Conservation (phyloP, 2,113 vertebrate species). For the Boleophthalmus pectinirostris region DNA sequence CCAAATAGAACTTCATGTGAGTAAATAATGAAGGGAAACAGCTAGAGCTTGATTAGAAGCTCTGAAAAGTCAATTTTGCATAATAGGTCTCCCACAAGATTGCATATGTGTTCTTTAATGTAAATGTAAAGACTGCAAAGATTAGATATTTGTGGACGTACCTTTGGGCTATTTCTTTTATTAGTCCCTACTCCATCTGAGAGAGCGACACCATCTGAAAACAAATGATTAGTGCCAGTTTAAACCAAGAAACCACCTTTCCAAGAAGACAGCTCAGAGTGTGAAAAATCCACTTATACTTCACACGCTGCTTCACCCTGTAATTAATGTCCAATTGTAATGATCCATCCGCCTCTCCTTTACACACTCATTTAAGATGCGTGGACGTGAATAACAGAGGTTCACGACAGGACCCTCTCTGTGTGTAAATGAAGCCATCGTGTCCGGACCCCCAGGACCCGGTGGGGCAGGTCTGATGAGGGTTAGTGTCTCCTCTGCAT, state of each 20-base stretch:
- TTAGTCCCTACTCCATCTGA: no score
- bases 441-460: slow-evolving; percentile 20
- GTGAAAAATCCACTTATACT: not conserved
- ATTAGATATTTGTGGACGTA: no score
- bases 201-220: not conserved
- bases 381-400: not conserved
- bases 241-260: not conserved
- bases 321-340: slow-evolving; percentile 9
- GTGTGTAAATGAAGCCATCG: slow-evolving; percentile 38
- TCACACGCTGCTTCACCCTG: not conserved
- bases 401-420: not conserved
- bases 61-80: no score
- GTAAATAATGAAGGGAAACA: no score
- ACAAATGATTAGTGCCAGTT: not conserved
- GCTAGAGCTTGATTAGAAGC: no score
- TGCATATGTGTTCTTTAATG: no score
- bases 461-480: slow-evolving; percentile 29
- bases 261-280: not conserved
- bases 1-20: no score
- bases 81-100: no score
- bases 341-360: not conserved
- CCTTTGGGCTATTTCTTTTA: no score
- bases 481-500: slow-evolving; percentile 33
- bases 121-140: no score
- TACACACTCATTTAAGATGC: slow-evolving; percentile 16